Evolutionary conservation across 1,140 invertebrate genomes (phyloP), one percentile per base, ranked within the genome.

Genomic region (Chlorops oryzae): DNA sequence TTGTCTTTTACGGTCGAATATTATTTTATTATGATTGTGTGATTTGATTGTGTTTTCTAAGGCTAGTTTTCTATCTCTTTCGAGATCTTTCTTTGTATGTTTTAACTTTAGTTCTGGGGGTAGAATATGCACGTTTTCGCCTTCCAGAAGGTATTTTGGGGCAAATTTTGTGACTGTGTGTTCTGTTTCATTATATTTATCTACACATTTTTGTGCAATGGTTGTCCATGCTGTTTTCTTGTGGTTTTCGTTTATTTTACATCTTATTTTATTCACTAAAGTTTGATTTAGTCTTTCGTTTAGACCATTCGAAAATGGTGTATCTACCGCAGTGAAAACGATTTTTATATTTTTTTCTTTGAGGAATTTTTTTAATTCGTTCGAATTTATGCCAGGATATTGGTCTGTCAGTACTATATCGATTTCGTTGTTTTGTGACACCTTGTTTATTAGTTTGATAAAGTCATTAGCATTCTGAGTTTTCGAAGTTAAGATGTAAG

Each of bases 161-260:
- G 59, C 46, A 56, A 62, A 73, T 10, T 56, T 58, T 38, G 65
- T 69, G 5, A 66, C 58, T 40, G 59, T 48, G 43, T 71, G 68
- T 40, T 55, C 55, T 6, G 65, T 73, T 18, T 67, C 54, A 59
- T 73, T 71, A 57, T 70, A 73, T 56, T 56, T 63, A 12, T 65
- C 37, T 54, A 65, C 49, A 56, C 70, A 73, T 47, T 65, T 48
- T 22, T 59, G 46, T 32, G 66, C 70, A 42, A 72, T 62, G 7
- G 61, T 67, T 59, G 70, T 59, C 72, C 68, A 72, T 42, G 64
- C 54, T 57, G 22, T 56, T 71, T 70, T 50, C 13, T 28, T 28
- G 5, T 21, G 32, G 23, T 50, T 24, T 23, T 50, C 39, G 18
- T 50, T 42, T 24, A 70, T 60, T 58, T 47, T 70, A 49, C 71